Percentiles rank a stretch among this genome's conserved stretches.
These are phyloP conservation scores for Aythya baeri DNA, from an alignment of 2,113 vertebrate species.

Conservation along the genomic window DNA sequence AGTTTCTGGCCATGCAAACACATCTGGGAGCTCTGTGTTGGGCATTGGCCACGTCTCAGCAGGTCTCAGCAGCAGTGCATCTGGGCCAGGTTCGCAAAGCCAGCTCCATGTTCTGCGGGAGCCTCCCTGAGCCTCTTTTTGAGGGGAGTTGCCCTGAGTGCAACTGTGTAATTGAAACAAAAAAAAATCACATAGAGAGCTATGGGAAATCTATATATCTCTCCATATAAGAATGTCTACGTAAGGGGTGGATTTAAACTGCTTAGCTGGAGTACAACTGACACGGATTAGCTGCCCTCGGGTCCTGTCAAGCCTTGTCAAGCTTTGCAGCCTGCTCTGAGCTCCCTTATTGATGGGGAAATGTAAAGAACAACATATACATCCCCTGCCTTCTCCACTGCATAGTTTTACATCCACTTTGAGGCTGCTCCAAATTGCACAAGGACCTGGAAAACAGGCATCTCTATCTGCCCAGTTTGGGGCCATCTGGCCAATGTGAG, in stretches of 20 bases:
- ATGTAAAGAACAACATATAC: not conserved
- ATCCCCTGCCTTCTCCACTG: not conserved
- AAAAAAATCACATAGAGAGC: not conserved
- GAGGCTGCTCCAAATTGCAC: not conserved
- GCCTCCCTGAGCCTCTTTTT: not conserved
- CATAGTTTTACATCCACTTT: not conserved
- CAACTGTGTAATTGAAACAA: not conserved
- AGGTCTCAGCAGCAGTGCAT: accelerated
- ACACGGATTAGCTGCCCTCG: not conserved
- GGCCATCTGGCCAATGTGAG: not conserved
- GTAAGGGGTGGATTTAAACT: not conserved
- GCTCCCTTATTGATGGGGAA: not conserved
- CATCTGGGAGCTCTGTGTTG: not conserved
- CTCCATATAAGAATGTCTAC: not conserved
- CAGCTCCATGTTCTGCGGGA: not conserved
- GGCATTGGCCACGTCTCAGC: not conserved
- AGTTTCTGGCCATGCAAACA: not conserved
- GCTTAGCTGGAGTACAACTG: not conserved
- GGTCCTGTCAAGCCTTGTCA: conserved; percentile 3
- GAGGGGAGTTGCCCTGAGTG: not conserved
- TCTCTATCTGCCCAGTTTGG: accelerated
- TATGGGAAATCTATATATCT: not conserved
- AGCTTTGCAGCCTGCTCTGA: not conserved
- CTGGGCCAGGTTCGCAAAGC: not conserved
- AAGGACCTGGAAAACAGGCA: accelerated